phyloP scores from a whole-genome alignment of 2,113 vertebrate genomes.

The Phrynosoma blainvillii region DNA sequence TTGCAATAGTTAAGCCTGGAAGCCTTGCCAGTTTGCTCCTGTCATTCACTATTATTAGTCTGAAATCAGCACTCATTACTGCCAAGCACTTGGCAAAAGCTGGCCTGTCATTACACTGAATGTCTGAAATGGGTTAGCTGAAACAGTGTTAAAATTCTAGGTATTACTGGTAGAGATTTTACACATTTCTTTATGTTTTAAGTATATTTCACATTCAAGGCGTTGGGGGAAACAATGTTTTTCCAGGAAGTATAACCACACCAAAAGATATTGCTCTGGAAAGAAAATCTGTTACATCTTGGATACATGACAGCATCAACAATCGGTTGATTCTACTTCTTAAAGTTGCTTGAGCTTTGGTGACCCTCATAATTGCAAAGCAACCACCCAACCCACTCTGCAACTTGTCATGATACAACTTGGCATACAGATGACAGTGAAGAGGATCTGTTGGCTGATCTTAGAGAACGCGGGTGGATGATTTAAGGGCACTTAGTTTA shows the following conservation, averaged over 20 bases:
- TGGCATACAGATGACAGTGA: background rate
- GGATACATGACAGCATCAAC: background rate
- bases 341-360: background rate
- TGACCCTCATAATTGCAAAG: background rate
- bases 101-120: background rate
- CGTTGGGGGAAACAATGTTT: background rate
- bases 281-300: background rate
- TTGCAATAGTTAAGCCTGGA: conserved; percentile 1
- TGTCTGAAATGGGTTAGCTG: background rate
- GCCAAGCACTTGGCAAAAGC: conserved; percentile 9
- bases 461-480: background rate
- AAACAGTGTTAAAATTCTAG: background rate
- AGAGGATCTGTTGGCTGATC: background rate
- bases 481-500: background rate
- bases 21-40: conserved; percentile 5
- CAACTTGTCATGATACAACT: background rate
- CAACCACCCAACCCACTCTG: background rate
- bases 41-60: conserved; percentile 18
- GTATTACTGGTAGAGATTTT: background rate
- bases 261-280: background rate
- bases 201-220: background rate
- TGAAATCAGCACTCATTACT: conserved; percentile 17
- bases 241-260: background rate
- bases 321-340: background rate
- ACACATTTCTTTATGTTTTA: background rate